Conservation (phyloP, 2,797 vertebrate species). For the Acanthurus tractus region DNA sequence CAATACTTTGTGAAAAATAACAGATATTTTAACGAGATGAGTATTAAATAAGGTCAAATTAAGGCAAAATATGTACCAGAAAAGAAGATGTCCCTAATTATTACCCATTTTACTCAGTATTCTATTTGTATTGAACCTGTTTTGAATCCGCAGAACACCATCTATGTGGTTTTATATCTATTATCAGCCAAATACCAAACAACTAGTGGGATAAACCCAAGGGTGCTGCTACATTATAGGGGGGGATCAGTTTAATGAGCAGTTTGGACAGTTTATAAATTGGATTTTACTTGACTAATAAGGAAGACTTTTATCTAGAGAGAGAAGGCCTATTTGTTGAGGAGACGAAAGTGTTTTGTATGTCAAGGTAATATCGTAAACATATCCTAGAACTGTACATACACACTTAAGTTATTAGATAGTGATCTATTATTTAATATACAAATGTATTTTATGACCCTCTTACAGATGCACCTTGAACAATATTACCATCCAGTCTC, state of each 20-base stretch:
- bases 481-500: too few species aligned
- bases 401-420: background rate
- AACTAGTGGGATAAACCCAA: background rate
- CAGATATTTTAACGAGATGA: background rate
- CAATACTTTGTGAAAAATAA: background rate
- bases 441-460: background rate
- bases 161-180: background rate
- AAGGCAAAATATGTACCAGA: too few species aligned
- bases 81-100: background rate
- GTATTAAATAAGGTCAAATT: background rate
- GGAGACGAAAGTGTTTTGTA: background rate
- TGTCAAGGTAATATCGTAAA: background rate
- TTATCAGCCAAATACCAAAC: background rate
- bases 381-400: background rate
- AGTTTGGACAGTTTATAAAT: background rate
- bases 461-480: background rate
- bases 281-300: background rate
- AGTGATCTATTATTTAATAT: background rate
- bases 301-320: slow-evolving; percentile 4
- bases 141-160: background rate
- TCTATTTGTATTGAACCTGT: background rate
- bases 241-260: background rate
- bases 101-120: background rate
- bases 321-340: background rate
- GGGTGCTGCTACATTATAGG: background rate